These are phyloP conservation scores for Amphipyra tragopoginis DNA, from an alignment of 2,888 invertebrate species.

Conservation along the genomic window DNA sequence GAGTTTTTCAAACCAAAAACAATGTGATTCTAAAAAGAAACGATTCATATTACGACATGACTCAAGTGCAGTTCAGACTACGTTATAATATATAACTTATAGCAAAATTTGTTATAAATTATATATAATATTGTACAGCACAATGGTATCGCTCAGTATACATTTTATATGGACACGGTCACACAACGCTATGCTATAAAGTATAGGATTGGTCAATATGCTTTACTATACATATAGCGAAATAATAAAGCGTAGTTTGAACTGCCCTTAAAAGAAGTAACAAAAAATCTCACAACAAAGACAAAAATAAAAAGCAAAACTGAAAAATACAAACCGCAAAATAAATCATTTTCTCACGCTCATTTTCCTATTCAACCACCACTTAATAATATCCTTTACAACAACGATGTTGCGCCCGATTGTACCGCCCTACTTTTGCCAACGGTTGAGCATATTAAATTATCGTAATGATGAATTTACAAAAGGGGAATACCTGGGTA, in stretches of 20 bases:
- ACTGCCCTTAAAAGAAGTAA: background rate
- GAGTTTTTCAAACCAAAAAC: too few relatives aligned
- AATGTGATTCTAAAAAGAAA: too few relatives aligned
- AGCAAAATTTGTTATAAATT: too few relatives aligned
- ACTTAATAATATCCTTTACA: constrained; percentile 34
- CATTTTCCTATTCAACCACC: constrained; percentile 34
- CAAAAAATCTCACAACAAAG: background rate
- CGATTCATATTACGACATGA: too few relatives aligned
- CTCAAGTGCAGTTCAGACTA: too few relatives aligned
- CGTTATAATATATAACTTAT: too few relatives aligned
- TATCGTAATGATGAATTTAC: constrained; percentile 69
- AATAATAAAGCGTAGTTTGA: background rate
- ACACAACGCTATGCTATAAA: too few relatives aligned
- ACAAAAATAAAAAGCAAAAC: constrained; percentile 8
- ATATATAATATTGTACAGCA: too few relatives aligned
- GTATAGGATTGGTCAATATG: too few relatives aligned
- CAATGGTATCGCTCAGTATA: too few relatives aligned
- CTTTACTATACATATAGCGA: too few relatives aligned
- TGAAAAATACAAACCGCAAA: background rate
- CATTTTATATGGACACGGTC: too few relatives aligned
- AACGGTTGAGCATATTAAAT: constrained; percentile 63
- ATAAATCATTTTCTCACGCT: constrained; percentile 30
- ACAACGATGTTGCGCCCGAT: constrained; percentile 42
- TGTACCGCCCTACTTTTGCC: constrained; percentile 58
- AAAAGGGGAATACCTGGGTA: constrained; percentile 58